A percentile compares a stretch with the other conserved stretches of the same genome.
phyloP scores from a whole-genome alignment of 2,113 vertebrate species.

The Ceratotherium simum region DNA sequence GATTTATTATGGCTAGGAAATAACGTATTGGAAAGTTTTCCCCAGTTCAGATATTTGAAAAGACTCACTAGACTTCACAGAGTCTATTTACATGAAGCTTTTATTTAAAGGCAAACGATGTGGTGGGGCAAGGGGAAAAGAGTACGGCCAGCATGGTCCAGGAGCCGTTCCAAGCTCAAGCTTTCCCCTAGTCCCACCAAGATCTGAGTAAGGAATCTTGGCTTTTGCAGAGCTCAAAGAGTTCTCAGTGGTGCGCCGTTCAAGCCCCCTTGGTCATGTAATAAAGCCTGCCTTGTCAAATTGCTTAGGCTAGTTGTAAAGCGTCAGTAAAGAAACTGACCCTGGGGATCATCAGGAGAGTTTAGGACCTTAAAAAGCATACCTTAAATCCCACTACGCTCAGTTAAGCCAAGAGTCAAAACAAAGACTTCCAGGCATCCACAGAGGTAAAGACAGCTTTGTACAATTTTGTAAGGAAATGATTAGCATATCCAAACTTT shows the following conservation, averaged over 20 bases:
- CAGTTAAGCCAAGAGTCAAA: background rate
- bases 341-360: background rate
- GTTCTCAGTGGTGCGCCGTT: background rate
- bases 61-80: background rate
- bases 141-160: background rate
- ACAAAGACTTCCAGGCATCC: background rate
- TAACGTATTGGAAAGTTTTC: background rate
- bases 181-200: background rate
- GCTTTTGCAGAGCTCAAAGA: background rate
- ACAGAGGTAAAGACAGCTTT: background rate
- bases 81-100: background rate
- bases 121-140: background rate
- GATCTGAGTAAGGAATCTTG: background rate
- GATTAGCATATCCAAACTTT: background rate
- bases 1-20: background rate
- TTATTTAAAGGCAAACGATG: background rate
- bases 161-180: background rate
- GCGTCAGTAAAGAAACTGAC: background rate
- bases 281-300: background rate
- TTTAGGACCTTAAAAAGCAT: background rate
- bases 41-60: background rate
- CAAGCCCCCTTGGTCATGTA: background rate
- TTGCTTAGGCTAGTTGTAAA: background rate
- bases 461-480: background rate
- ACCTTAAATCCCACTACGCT: background rate